phyloP scores from a whole-genome alignment of 37 sponge, comb jelly and placozoan genomes.

The Theonella swinhoei region DNA sequence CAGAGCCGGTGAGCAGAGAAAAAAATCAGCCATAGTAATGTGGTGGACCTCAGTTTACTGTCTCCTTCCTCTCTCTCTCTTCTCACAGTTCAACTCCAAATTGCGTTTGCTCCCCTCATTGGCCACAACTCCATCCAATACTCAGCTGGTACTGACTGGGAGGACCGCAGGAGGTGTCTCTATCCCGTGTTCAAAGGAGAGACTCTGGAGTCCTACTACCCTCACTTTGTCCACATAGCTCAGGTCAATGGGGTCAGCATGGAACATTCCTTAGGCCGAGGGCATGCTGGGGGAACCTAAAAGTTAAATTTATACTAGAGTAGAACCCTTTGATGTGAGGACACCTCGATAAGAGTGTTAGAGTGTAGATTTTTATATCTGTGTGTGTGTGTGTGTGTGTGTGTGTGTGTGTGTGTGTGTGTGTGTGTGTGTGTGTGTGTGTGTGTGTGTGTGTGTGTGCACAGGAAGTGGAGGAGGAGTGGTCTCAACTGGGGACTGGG shows the following conservation, averaged over 20 bases:
- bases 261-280: too few relatives aligned
- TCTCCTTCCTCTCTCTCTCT: too few relatives aligned
- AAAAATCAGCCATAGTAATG: neutral
- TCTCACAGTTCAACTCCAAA: neutral
- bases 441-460: too few relatives aligned
- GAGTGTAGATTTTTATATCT: too few relatives aligned
- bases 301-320: too few relatives aligned
- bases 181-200: slow-evolving; percentile 44
- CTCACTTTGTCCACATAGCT: slow-evolving; percentile 53
- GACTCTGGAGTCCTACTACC: slow-evolving; percentile 46
- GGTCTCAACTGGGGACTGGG: slow-evolving; percentile 7
- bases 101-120: slow-evolving; percentile 55
- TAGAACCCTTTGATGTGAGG: too few relatives aligned
- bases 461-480: slow-evolving; percentile 18
- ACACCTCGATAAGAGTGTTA: too few relatives aligned
- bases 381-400: too few relatives aligned
- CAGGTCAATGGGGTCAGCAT: slow-evolving; percentile 22
- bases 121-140: slow-evolving; percentile 58
- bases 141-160: slow-evolving; percentile 63
- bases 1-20: slow-evolving; percentile 66
- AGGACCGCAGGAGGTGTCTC: slow-evolving; percentile 16
- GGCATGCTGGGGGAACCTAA: too few relatives aligned
- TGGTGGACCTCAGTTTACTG: neutral
- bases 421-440: too few relatives aligned
- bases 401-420: too few relatives aligned